Percentiles rank a stretch among this genome's conserved stretches.
These are phyloP conservation scores for Hiodon tergisus DNA, from an alignment of 2,113 vertebrate genomes.

Conservation along the genomic window DNA sequence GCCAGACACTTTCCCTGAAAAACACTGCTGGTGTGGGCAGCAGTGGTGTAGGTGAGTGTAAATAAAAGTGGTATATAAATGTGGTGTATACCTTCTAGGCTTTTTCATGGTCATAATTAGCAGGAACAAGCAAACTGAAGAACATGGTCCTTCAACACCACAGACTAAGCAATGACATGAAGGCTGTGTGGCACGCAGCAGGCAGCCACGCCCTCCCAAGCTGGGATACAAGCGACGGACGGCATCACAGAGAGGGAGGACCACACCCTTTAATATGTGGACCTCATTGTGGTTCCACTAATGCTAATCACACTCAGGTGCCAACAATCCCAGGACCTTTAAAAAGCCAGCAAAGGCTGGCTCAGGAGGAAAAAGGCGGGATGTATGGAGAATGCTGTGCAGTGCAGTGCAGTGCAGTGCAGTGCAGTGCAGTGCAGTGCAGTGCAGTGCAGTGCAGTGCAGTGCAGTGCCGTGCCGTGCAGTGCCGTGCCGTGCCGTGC, in stretches of 20 bases:
- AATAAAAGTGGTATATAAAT: background rate
- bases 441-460: no score
- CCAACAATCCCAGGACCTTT: no score
- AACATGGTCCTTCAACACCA: slow-evolving; percentile 3
- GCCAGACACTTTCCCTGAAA: slow-evolving; percentile 36
- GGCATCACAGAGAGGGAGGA: background rate
- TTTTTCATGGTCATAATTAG: background rate
- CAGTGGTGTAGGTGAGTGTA: background rate
- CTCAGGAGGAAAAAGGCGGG: no score
- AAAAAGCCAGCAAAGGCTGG: no score
- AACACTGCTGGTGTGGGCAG: background rate
- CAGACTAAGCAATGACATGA: background rate
- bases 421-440: no score
- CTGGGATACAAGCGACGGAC: background rate
- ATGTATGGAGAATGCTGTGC: no score
- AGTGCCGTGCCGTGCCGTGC: no score
- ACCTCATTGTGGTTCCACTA: no score
- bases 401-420: no score
- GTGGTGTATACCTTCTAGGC: background rate
- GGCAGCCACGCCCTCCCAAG: background rate
- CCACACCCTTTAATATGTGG: no score
- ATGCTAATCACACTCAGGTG: no score
- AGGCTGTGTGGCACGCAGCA: background rate
- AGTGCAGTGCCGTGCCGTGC: no score
- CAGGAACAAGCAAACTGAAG: background rate